Evolutionary conservation across 1,140 invertebrate genomes (phyloP), one percentile per base, ranked within the genome.

Genomic region (Whitmania pigra): DNA sequence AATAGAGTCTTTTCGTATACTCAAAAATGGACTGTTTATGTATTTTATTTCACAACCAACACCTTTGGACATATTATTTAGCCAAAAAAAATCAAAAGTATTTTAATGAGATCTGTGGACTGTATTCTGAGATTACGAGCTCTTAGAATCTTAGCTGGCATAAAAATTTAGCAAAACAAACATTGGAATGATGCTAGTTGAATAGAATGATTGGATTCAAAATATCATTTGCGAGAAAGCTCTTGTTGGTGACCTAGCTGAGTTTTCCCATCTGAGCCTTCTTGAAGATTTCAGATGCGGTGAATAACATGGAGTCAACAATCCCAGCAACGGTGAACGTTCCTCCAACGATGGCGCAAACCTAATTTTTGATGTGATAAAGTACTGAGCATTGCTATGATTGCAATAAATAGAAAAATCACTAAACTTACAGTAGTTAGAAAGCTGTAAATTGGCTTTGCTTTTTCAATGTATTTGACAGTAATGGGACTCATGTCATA

Each of bases 331-430:
- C 87, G 5, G 88, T 88, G 76, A 88, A 88, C 3, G 87, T 86
- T 73, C 88, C 87, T 60, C 87, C 87, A 69, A 88, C 82, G 73
- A 88, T 87, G 17, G 87, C 88, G 81, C 87, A 88, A n/a, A 87
- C 78, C 85, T 86, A 63, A 75, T 69, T 72, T 20, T 69, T 49
- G 67, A 0, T 73, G 63, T 31, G 63, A 67, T 74, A 68, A 60
- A 5, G 53, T n/a, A 53, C 2, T 5, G 53, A 3, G 49, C 13
- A 11, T 53, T 36, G n/a, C 7, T 25, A 15, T 18, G 22, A 29
- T 53, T 36, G 53, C 18, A 53, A 54, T 70, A 9, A 20, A 66
- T 53, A n/a, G 70, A 40, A 66, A 67, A 55, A 27, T 29, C 53
- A 49, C 67, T 15, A 49, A 66, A 81, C 82, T 82, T 79, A 86